Percentiles rank a stretch among this genome's conserved stretches.
Evolutionary conservation across 2,888 invertebrate genomes (phyloP).

Genomic region (Agonopterix subpropinquella): DNA sequence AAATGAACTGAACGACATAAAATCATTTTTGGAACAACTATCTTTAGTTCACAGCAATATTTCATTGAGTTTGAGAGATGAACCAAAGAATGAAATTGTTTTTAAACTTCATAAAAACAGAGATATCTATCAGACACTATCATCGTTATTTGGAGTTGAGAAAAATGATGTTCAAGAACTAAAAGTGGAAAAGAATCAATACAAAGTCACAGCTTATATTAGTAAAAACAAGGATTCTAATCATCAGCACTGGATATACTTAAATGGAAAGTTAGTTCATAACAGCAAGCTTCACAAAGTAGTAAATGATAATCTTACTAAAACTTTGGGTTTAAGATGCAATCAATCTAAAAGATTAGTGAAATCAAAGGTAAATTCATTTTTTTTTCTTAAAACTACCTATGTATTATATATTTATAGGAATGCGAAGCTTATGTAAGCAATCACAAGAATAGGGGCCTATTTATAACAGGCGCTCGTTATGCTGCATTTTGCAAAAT

Average conservation of each 20-base stretch:
- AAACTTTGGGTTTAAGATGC: slow-evolving; percentile 14
- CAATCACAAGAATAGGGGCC: too few species aligned
- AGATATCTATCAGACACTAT: slow-evolving; percentile 70
- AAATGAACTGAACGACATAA: slow-evolving; percentile 77
- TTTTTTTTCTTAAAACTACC: too few species aligned
- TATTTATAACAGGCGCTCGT: too few species aligned
- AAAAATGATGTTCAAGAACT: slow-evolving; percentile 51
- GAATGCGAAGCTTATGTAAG: too few species aligned
- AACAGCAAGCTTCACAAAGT: slow-evolving; percentile 58
- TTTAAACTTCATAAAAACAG: slow-evolving; percentile 76
- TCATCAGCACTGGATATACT: slow-evolving; percentile 76
- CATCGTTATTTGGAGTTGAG: slow-evolving; percentile 38
- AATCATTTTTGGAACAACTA: slow-evolving; percentile 74
- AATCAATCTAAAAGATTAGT: slow-evolving; percentile 10
- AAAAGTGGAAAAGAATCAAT: slow-evolving; percentile 53
- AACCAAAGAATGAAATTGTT: slow-evolving; percentile 74
- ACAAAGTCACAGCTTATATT: slow-evolving; percentile 75
- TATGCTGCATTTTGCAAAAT: too few species aligned
- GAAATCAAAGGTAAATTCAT: slow-evolving; percentile 33
- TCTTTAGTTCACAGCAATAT: slow-evolving; percentile 79
- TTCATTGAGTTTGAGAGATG: slow-evolving; percentile 82
- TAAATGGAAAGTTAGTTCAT: slow-evolving; percentile 77
- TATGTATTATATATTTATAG: too few species aligned
- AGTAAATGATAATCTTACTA: slow-evolving; percentile 33
- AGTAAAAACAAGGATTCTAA: slow-evolving; percentile 41